Evolutionary conservation across 2,797 vertebrate species (phyloP), one percentile per base, ranked within the genome.

Genomic region (Falco biarmicus): DNA sequence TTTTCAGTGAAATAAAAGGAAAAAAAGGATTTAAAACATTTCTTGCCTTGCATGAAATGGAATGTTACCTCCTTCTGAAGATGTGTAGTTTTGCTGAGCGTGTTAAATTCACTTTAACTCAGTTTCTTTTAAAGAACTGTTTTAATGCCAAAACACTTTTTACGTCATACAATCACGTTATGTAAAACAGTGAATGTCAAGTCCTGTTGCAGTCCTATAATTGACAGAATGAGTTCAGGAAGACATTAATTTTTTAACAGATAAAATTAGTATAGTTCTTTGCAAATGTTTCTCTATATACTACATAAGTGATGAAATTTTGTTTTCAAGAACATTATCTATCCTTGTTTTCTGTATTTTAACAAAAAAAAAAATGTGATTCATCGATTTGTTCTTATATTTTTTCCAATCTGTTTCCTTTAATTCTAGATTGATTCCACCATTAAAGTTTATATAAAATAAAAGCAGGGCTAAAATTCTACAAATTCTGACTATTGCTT

Each of bases 151-250:
- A 56, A 79, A 63, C 22, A 45, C 13, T 57, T 87, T 48, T 59
- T 57, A 41, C 83, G 24, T 65, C 29, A n/a, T 50, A 74, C 64
- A 85, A 53, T 92, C 1, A 0, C 6, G 29, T 80, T 83, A 68
- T 45, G 48, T 60, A 89, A 91, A 84, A 50, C 4, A 70, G 28
- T 64, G 45, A 63, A 64, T 75, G 45, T 87, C 26, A 75, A 71
- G 48, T 61, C 60, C 60, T 95, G 29, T 86, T 92, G 13, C 56
- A 64, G 69, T 84, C 51, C n/a, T 85, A 1, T 81, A 94, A 70
- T n/a, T 91, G 84, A 77, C 68, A 95, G 90, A 94, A 91, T 71
- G 45, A 93, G 78, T 92, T 87, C 91, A 95, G 31, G 24, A 87
- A 53, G 65, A 50, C 29, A 89, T 83, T 84, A 10, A 51, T 83